Percentiles rank a stretch among this genome's conserved stretches.
Conservation (phyloP, 2,888 invertebrate species). For the Heliconius charithonia region DNA sequence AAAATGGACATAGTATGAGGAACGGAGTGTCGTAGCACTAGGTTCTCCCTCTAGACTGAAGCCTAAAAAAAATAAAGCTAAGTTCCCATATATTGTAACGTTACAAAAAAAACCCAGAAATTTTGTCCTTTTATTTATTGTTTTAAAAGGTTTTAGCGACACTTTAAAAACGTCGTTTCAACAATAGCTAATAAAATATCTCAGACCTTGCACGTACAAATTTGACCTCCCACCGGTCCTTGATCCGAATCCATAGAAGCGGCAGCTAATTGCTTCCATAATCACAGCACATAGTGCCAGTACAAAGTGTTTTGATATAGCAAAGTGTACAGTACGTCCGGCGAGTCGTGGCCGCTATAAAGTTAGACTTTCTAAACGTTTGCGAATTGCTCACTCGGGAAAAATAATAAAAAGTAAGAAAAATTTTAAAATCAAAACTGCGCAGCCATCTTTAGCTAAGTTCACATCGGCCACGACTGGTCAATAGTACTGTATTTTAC, state of each 20-base stretch:
- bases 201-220: conserved; percentile 10
- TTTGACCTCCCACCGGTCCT: conserved; percentile 33
- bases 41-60: too few relatives aligned
- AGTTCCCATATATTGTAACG: too few relatives aligned
- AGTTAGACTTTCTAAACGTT: background rate
- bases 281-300: conserved; percentile 31
- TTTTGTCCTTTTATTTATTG: background rate
- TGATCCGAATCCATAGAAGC: conserved; percentile 32
- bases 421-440: background rate
- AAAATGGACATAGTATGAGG: too few relatives aligned
- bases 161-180: background rate
- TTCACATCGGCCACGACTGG: background rate
- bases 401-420: background rate
- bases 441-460: background rate
- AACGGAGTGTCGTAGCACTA: too few relatives aligned
- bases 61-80: too few relatives aligned
- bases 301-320: conserved; percentile 19
- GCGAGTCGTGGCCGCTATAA: background rate
- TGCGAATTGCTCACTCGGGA: background rate
- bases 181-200: conserved; percentile 4
- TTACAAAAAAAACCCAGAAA: background rate
- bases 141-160: background rate
- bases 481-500: conserved; percentile 13
- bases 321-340: background rate
- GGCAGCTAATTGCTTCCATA: conserved; percentile 31